A percentile compares a stretch with the other conserved stretches of the same genome.
These are phyloP conservation scores for Chalcosyrphus nemorum DNA, from an alignment of 2,888 invertebrate genomes.

Conservation along the genomic window DNA sequence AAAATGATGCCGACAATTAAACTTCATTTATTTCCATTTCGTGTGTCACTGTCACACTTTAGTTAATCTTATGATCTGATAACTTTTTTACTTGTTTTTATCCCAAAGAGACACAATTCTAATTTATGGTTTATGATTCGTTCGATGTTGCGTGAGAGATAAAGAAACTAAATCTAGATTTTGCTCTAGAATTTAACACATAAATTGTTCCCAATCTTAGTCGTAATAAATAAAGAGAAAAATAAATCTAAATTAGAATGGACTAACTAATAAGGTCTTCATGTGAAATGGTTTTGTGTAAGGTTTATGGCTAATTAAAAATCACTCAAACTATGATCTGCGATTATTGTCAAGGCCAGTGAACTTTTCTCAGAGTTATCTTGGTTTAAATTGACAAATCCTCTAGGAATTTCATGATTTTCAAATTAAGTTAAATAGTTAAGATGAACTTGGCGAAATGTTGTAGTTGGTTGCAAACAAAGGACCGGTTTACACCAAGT, in stretches of 20 bases:
- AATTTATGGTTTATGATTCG: background rate
- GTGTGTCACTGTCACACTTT: conserved; percentile 12
- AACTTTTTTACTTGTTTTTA: background rate
- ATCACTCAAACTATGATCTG: background rate
- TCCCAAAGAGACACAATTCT: conserved; percentile 3
- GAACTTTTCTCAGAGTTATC: conserved; percentile 12
- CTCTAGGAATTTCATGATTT: conserved; percentile 14
- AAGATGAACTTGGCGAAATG: conserved; percentile 10
- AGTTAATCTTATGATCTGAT: background rate
- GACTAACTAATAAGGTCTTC: background rate
- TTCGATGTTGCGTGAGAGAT: conserved; percentile 17
- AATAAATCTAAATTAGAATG: background rate
- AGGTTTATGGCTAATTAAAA: conserved; percentile 26
- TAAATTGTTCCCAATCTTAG: background rate
- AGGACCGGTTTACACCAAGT: conserved; percentile 1
- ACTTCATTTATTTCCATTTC: background rate
- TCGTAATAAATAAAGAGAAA: background rate
- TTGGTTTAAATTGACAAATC: conserved; percentile 29
- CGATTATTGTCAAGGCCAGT: conserved; percentile 9
- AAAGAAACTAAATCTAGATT: background rate
- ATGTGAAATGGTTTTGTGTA: background rate
- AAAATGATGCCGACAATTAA: background rate
- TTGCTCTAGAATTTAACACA: background rate
- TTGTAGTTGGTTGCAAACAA: background rate
- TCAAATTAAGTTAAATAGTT: background rate